A percentile compares a stretch with the other conserved stretches of the same genome.
Conservation (phyloP, 2,888 invertebrate species). For the Hemithea aestivaria region DNA sequence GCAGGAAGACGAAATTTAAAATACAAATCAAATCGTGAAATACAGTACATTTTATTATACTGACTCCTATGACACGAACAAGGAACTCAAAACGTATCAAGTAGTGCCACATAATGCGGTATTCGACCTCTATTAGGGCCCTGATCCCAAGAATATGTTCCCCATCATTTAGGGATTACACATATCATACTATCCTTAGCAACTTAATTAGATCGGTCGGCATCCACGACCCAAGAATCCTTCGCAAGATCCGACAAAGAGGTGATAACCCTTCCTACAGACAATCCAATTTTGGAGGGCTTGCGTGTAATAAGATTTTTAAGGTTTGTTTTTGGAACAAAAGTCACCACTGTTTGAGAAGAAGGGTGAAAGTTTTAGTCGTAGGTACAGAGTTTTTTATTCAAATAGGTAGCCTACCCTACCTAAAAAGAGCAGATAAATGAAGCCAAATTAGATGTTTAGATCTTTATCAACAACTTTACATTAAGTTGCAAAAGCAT, state of each 20-base stretch:
- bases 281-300: conserved; percentile 11
- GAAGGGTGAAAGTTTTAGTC: too few species aligned
- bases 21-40: too few species aligned
- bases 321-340: conserved; percentile 1
- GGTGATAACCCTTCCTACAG: conserved; percentile 12
- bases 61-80: too few species aligned
- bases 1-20: too few species aligned
- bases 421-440: too few species aligned
- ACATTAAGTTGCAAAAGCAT: too few species aligned
- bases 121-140: conserved; percentile 24
- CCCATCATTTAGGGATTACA: conserved; percentile 26
- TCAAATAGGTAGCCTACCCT: too few species aligned
- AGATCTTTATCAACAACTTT: too few species aligned
- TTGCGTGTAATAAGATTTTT: conserved; percentile 10
- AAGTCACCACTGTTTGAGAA: too few species aligned
- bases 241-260: conserved; percentile 9
- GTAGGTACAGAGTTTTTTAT: too few species aligned
- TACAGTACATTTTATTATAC: too few species aligned
- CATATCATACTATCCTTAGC: conserved; percentile 23
- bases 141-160: conserved; percentile 22
- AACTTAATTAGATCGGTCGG: conserved; percentile 24
- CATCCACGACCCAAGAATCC: conserved; percentile 11
- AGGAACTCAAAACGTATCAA: conserved; percentile 19
- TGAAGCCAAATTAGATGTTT: too few species aligned
- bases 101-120: conserved; percentile 21